These are phyloP conservation scores for Leptodactylus fallax DNA, from an alignment of 2,797 vertebrate species.

Conservation along the genomic window DNA sequence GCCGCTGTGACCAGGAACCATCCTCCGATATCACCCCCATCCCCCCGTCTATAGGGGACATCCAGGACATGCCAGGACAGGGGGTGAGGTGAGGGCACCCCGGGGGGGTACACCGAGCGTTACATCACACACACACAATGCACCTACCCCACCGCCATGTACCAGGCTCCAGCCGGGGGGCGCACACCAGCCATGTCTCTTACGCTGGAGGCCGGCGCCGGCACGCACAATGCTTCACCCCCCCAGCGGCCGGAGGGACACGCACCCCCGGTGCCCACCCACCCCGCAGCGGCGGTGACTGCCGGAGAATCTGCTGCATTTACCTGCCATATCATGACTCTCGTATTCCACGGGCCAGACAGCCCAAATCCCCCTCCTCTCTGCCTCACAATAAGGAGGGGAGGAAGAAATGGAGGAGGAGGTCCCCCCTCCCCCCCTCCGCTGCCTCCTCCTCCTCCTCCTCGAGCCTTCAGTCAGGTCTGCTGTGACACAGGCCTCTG, in stretches of 20 bases:
- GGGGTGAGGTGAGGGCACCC: neutral
- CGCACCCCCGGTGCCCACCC: neutral
- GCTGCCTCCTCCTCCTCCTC: slow-evolving; percentile 32
- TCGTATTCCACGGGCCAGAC: slow-evolving; percentile 46
- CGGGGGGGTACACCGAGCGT: too few relatives aligned
- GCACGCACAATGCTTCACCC: neutral
- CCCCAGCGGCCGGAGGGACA: too few relatives aligned
- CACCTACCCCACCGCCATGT: neutral
- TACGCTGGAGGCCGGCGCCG: neutral
- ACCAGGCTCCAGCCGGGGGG: neutral
- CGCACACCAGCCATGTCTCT: neutral
- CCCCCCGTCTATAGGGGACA: neutral
- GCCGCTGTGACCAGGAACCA: too few relatives aligned
- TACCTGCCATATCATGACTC: slow-evolving; percentile 55
- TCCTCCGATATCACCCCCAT: too few relatives aligned
- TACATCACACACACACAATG: neutral
- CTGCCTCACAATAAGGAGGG: slow-evolving; percentile 17
- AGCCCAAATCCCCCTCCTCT: slow-evolving; percentile 36
- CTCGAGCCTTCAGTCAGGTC: slow-evolving; percentile 8
- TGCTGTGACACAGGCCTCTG: slow-evolving; percentile 44
- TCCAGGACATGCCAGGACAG: neutral
- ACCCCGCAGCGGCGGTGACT: too few relatives aligned
- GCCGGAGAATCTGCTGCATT: slow-evolving; percentile 26
- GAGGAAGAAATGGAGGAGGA: slow-evolving; percentile 5
- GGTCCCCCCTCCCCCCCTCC: slow-evolving; percentile 29